Evolutionary conservation across 2,113 vertebrate genomes (phyloP), one percentile per base, ranked within the genome.

Genomic region (Cynoglossus semilaevis): DNA sequence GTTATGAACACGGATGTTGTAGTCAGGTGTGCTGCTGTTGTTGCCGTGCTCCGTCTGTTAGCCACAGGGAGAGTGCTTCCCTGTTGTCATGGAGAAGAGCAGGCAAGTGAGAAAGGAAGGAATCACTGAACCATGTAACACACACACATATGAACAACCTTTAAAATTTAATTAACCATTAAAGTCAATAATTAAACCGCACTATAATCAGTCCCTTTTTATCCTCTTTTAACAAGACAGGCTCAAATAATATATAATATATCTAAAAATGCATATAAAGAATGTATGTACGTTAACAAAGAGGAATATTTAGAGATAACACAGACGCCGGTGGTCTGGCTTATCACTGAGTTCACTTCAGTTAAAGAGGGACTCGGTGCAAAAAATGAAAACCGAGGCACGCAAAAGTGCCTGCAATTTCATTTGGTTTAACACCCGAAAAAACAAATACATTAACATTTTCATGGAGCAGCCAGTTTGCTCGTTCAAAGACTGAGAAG

Each of bases 41-140:
- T 29, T 43, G 37, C 44, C 44, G 9, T 29, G 15, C 34, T 54
- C 11, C 22, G 9, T 15, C 17, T 55, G 4, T 54, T 38, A 72
- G 44, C 69, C 58, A 57, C 62, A 62, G 69, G 48, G 63, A 81
- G 65, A 69, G 72, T 63, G 76, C 72, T 37, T 83, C 74, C 67
- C 66, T 74, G 71, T 74, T 82, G 79, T 76, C 63, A 70, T 58
- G 72, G 76, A 13, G 72, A 49, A 70, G 65, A 77, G 54, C 52
- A 58, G 58, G 64, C 52, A 53, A 53, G 16, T 40, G 58, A 63
- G 58, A 34, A 50, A 38, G 63, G 59, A 47, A 63, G 66, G 63
- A 72, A 67, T 80, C 80, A 83, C 51, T 79, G 67, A 76, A 56
- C 54, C 69, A 59, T 82, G 59, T 60, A 77, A 75, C 70, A 60